Evolutionary conservation across 1,140 invertebrate genomes (phyloP).

Genomic region (Hirudo medicinalis): DNA sequence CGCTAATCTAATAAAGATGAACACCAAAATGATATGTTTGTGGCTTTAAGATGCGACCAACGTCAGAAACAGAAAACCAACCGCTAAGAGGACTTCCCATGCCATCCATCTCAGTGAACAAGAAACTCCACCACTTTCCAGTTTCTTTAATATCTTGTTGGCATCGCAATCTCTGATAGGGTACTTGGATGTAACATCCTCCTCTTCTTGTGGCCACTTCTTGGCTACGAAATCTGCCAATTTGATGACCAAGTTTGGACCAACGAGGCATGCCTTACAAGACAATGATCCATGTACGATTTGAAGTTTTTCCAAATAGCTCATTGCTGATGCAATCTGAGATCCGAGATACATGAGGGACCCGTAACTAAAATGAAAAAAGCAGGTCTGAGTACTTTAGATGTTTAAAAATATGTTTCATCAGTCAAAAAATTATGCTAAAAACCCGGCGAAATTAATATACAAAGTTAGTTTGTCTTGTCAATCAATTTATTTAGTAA

Average conservation of each 20-base stretch:
- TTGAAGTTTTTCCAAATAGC: constrained; percentile 63
- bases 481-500: too few species aligned
- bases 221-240: constrained; percentile 80
- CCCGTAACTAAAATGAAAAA: constrained; percentile 50
- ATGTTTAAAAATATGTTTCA: too few species aligned
- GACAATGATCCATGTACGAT: constrained; percentile 64
- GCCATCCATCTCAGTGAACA: not conserved
- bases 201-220: constrained; percentile 43
- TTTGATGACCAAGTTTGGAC: constrained; percentile 68
- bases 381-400: not conserved
- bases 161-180: not conserved
- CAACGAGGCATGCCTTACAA: constrained; percentile 67
- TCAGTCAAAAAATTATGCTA: too few species aligned
- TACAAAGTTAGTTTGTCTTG: too few species aligned
- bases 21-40: not conserved
- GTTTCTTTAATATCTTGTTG: not conserved
- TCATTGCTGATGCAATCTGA: constrained; percentile 75
- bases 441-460: too few species aligned
- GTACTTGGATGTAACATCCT: not conserved
- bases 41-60: not conserved
- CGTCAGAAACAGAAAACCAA: not conserved
- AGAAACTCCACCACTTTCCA: not conserved
- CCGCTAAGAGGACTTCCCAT: not conserved
- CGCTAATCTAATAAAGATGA: not conserved
- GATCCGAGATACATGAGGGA: constrained; percentile 65